A percentile compares a stretch with the other conserved stretches of the same genome.
Evolutionary conservation across 2,888 invertebrate species (phyloP).

Genomic region (Epinotia bilunana): DNA sequence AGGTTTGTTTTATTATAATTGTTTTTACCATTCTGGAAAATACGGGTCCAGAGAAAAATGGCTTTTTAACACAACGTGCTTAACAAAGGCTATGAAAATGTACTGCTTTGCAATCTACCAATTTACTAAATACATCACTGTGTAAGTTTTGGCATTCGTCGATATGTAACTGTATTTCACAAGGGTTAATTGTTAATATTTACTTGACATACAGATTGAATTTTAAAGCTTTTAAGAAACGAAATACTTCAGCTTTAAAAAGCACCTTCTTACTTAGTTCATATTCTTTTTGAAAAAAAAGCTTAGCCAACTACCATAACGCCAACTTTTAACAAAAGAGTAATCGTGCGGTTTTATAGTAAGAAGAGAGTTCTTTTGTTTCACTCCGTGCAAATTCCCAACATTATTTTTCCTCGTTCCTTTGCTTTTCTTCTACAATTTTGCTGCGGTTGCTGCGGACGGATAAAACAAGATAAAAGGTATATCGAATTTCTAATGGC

Average conservation of each 20-base stretch:
- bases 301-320: background rate
- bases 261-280: background rate
- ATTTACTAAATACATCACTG: no score
- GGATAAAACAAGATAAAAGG: background rate
- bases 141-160: no score
- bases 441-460: background rate
- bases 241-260: background rate
- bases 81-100: no score
- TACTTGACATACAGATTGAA: background rate
- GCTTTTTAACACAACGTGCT: no score
- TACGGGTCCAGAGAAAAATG: no score
- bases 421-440: background rate
- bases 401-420: background rate
- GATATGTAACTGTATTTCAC: no score
- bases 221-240: background rate
- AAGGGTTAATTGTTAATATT: no score
- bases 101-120: no score
- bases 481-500: background rate
- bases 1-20: no score
- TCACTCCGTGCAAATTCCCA: slow-evolving; percentile 5
- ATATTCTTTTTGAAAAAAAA: background rate
- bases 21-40: no score
- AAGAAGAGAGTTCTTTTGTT: background rate
- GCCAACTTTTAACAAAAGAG: slow-evolving; percentile 23
- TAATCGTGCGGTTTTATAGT: slow-evolving; percentile 8